Evolutionary conservation across 2,113 vertebrate genomes (phyloP).

Genomic region (Clupea harengus): DNA sequence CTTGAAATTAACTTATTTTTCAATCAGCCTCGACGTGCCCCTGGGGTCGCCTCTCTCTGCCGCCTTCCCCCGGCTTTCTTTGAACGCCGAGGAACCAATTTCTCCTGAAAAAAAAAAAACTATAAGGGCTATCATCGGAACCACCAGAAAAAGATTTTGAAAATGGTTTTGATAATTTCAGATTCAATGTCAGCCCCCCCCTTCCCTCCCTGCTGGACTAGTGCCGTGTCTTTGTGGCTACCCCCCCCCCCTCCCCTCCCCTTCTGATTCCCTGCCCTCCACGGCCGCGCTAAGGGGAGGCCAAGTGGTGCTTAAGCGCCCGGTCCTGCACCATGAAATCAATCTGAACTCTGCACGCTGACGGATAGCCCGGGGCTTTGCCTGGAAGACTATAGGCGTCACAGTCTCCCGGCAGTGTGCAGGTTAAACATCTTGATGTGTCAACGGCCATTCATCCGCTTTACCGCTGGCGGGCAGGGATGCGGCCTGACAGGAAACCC

Average conservation of each 20-base stretch:
- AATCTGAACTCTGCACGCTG: conserved; percentile 51
- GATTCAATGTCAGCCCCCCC: conserved; percentile 57
- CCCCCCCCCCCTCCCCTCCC: conserved; percentile 1
- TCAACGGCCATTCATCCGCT: conserved; percentile 39
- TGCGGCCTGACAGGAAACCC: background rate
- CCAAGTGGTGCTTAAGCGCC: conserved; percentile 59
- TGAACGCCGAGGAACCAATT: conserved; percentile 87
- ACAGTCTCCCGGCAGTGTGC: conserved; percentile 29
- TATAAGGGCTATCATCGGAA: conserved; percentile 70
- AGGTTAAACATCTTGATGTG: conserved; percentile 47
- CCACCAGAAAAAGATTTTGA: conserved; percentile 57
- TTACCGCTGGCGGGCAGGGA: conserved; percentile 30
- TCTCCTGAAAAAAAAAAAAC: conserved; percentile 78
- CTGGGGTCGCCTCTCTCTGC: conserved; percentile 87
- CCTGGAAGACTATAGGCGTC: conserved; percentile 26
- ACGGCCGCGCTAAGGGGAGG: conserved; percentile 41
- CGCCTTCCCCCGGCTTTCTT: conserved; percentile 71
- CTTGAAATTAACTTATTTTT: conserved; percentile 99
- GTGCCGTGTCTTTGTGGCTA: background rate
- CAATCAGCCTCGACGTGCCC: conserved; percentile 95
- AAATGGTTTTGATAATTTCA: conserved; percentile 69
- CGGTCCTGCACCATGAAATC: conserved; percentile 59
- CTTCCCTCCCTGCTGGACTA: background rate
- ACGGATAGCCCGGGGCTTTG: conserved; percentile 47
- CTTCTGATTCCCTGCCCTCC: conserved; percentile 23